Percentiles rank a stretch among this genome's conserved stretches.
These are phyloP conservation scores for Cephus pygmeus DNA, from an alignment of 2,888 invertebrate species.

Conservation along the genomic window DNA sequence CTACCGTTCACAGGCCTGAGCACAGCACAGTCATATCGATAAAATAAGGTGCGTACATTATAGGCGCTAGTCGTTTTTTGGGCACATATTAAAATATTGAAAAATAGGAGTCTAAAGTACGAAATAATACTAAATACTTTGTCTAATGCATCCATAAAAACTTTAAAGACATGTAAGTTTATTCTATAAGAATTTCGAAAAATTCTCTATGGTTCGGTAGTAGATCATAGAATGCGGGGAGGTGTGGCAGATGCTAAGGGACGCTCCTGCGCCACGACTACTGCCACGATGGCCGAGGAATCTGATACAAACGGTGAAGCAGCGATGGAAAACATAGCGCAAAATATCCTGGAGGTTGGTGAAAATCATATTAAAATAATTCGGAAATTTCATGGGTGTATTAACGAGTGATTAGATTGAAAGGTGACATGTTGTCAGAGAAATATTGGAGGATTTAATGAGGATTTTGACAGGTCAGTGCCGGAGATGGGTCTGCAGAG, in stretches of 20 bases:
- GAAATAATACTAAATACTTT: neutral
- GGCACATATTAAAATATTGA: neutral
- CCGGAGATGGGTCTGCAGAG: slow-evolving; percentile 35
- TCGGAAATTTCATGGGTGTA: neutral
- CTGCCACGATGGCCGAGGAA: slow-evolving; percentile 63
- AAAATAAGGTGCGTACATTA: slow-evolving; percentile 42
- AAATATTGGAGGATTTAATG: slow-evolving; percentile 9
- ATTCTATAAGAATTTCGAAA: neutral
- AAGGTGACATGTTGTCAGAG: neutral
- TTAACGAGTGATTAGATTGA: neutral
- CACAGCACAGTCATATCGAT: slow-evolving; percentile 34
- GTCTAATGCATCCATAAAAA: neutral
- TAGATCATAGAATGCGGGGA: neutral
- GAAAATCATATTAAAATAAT: slow-evolving; percentile 15
- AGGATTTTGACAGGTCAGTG: slow-evolving; percentile 61
- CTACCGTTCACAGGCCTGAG: neutral
- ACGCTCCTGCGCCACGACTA: slow-evolving; percentile 54
- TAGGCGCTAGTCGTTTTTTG: neutral
- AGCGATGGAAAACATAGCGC: slow-evolving; percentile 57
- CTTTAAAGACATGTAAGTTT: neutral
- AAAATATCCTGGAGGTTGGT: slow-evolving; percentile 56
- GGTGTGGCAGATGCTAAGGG: neutral
- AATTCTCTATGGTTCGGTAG: neutral
- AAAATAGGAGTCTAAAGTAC: neutral
- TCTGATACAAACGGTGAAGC: slow-evolving; percentile 56